Percentiles rank a stretch among this genome's conserved stretches.
Evolutionary conservation across 2,113 vertebrate species (phyloP).

Genomic region (Cisticola juncidis): DNA sequence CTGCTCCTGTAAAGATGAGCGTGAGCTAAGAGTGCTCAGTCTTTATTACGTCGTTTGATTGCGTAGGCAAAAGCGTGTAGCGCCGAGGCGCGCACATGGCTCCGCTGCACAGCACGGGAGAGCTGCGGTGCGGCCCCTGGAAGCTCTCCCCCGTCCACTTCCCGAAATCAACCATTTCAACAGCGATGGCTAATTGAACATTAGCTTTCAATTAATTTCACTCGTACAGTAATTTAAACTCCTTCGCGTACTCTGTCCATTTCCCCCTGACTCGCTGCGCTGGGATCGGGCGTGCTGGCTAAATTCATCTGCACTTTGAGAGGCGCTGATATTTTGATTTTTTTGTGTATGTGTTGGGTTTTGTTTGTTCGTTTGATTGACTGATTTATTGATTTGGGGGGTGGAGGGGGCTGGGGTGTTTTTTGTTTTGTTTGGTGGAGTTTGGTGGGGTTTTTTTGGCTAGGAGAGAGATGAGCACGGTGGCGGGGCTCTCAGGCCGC

Average conservation of each 20-base stretch:
- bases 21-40: accelerated
- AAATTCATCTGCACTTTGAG: neutral
- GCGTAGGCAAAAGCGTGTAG: neutral
- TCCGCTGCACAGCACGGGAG: accelerated
- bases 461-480: accelerated
- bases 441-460: neutral
- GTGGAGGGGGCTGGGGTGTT: accelerated
- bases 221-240: neutral
- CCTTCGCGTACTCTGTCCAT: accelerated
- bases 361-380: neutral
- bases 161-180: neutral
- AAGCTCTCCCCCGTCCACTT: neutral
- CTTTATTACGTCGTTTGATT: neutral
- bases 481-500: neutral
- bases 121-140: neutral
- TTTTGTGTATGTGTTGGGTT: neutral
- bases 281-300: accelerated
- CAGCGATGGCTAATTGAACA: neutral
- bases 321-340: neutral
- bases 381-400: neutral
- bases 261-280: accelerated
- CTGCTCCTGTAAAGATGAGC: neutral
- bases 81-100: neutral
- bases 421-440: neutral
- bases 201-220: neutral